phyloP scores from a whole-genome alignment of 2,797 vertebrate species.

The Aldrovandia affinis region DNA sequence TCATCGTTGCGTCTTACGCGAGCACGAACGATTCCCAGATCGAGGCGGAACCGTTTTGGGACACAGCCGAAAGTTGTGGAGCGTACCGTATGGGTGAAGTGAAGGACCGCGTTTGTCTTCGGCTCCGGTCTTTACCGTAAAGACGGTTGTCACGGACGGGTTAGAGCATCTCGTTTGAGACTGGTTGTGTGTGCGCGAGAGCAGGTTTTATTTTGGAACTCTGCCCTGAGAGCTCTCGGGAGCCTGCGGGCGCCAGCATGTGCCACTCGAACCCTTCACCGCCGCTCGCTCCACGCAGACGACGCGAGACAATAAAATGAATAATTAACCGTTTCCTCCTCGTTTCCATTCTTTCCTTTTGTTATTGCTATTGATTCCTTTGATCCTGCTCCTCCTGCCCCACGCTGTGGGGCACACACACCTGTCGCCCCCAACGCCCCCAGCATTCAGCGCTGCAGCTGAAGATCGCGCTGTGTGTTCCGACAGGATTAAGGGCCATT shows the following conservation, averaged over 20 bases:
- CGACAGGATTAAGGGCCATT: constrained; percentile 5
- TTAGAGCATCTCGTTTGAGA: not conserved
- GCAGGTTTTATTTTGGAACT: not conserved
- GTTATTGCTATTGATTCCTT: not conserved
- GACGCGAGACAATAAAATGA: not conserved
- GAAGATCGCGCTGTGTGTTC: not conserved
- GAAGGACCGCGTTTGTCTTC: not conserved
- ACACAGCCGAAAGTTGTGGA: not conserved
- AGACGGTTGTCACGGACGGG: not conserved
- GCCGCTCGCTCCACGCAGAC: not conserved
- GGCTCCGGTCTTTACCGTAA: not conserved
- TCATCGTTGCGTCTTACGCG: not conserved
- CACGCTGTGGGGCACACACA: not conserved
- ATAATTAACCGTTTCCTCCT: not conserved
- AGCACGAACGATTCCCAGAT: not conserved
- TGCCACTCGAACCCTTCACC: not conserved
- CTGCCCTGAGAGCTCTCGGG: not conserved
- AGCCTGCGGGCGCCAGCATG: not conserved
- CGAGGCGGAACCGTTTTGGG: too few species aligned
- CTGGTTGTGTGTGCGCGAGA: not conserved
- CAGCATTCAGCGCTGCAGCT: not conserved
- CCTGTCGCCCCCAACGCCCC: not conserved
- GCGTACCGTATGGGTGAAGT: too few species aligned
- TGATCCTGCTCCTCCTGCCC: not conserved
- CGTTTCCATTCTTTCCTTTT: not conserved